Conservation (phyloP, 2,797 vertebrate genomes). For the Glossophaga mutica region DNA sequence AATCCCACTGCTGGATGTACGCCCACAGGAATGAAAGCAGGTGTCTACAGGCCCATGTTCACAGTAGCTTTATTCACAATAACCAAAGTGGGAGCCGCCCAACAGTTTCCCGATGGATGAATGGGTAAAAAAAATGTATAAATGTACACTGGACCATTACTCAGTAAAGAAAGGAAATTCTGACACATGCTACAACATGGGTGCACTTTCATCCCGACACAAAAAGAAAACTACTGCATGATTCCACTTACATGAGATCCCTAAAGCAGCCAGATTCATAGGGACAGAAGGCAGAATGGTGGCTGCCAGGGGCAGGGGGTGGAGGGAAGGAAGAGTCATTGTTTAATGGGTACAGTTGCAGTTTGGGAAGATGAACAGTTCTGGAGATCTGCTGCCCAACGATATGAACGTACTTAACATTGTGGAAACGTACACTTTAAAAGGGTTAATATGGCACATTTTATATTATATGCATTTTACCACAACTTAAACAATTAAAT, state of each 20-base stretch:
- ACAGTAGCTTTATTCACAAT: rapidly evolving
- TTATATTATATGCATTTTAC: not conserved
- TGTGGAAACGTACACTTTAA: not conserved
- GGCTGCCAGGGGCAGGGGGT: not conserved
- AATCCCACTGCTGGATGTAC: not conserved
- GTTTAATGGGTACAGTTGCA: not conserved
- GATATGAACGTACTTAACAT: not conserved
- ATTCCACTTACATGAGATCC: too few relatives aligned
- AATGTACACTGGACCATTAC: not conserved
- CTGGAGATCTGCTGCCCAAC: not conserved
- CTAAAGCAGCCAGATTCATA: not conserved
- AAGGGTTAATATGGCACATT: not conserved
- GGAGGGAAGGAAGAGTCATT: not conserved
- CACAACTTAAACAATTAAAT: not conserved
- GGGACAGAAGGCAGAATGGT: not conserved
- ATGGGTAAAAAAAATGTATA: not conserved
- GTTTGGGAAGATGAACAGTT: not conserved
- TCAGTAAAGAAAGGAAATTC: not conserved
- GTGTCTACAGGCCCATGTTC: not conserved
- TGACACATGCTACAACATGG: not conserved
- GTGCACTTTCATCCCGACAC: too few relatives aligned
- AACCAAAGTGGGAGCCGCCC: not conserved
- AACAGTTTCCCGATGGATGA: rapidly evolving
- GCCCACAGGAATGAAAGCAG: not conserved
- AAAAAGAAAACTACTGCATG: not conserved